phyloP scores from a whole-genome alignment of 2,113 vertebrate genomes.

The Pteruthius melanotis region DNA sequence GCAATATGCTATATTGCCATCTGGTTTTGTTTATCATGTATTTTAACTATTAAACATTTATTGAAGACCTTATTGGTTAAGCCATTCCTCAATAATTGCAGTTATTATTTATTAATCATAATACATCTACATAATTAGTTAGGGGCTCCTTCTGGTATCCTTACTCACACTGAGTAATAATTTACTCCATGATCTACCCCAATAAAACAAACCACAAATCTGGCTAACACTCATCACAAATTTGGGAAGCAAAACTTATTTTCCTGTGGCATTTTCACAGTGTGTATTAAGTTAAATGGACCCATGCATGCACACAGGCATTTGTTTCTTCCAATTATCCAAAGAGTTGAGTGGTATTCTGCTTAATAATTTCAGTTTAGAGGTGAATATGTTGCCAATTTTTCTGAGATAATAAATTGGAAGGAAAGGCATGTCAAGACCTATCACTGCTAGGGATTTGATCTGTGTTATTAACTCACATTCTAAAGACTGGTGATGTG shows the following conservation, averaged over 20 bases:
- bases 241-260: not conserved
- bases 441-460: not conserved
- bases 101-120: constrained; percentile 52
- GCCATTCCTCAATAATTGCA: constrained; percentile 19
- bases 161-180: not conserved
- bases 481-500: not conserved
- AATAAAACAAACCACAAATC: constrained; percentile 6
- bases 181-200: not conserved
- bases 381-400: not conserved
- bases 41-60: constrained; percentile 63
- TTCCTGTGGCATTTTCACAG: not conserved
- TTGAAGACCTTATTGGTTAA: constrained; percentile 58
- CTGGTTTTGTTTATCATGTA: constrained; percentile 49
- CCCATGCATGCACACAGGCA: not conserved
- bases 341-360: not conserved
- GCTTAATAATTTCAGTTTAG: not conserved
- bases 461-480: not conserved
- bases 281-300: not conserved
- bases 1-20: constrained; percentile 30
- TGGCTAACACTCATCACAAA: not conserved
- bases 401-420: not conserved
- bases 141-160: constrained; percentile 17
- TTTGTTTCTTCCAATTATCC: not conserved
- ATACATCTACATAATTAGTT: constrained; percentile 36
- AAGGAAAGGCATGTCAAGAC: not conserved